These are phyloP conservation scores for Polypterus senegalus DNA, from an alignment of 2,113 vertebrate genomes.

Conservation along the genomic window DNA sequence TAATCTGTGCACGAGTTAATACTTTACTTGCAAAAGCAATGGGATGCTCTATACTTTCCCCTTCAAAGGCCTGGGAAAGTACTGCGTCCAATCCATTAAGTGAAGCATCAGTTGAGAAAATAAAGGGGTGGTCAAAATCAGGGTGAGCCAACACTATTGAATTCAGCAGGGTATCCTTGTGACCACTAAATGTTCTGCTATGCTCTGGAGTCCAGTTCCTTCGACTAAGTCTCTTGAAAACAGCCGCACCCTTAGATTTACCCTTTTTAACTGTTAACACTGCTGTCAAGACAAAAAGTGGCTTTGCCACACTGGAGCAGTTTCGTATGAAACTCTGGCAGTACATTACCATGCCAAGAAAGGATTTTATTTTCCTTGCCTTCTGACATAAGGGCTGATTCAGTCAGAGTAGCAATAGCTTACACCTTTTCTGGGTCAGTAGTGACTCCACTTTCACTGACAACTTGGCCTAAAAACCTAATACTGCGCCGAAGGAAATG, in stretches of 20 bases:
- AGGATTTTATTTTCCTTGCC: not conserved
- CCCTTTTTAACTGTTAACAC: no score
- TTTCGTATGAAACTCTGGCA: no score
- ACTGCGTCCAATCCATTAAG: not conserved
- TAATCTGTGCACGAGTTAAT: not conserved
- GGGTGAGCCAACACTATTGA: no score
- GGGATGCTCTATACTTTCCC: not conserved
- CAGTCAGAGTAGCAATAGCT: not conserved
- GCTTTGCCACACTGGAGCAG: no score
- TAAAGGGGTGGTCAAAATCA: slow-evolving; percentile 2
- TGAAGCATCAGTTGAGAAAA: not conserved
- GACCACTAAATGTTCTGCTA: not conserved
- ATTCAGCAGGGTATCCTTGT: no score
- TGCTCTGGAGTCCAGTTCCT: slow-evolving; percentile 16
- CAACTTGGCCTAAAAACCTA: slow-evolving; percentile 5
- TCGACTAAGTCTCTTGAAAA: not conserved
- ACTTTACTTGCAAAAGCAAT: slow-evolving; percentile 8
- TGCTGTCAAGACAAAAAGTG: not conserved
- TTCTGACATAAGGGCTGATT: not conserved
- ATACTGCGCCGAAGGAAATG: slow-evolving; percentile 6
- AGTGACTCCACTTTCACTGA: slow-evolving; percentile 6
- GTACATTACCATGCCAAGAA: no score
- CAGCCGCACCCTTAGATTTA: no score
- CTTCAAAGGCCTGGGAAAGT: not conserved
- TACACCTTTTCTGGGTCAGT: slow-evolving; percentile 13